Percentiles rank a stretch among this genome's conserved stretches.
phyloP scores from a whole-genome alignment of 2,113 vertebrate genomes.

The Oncorhynchus masou region DNA sequence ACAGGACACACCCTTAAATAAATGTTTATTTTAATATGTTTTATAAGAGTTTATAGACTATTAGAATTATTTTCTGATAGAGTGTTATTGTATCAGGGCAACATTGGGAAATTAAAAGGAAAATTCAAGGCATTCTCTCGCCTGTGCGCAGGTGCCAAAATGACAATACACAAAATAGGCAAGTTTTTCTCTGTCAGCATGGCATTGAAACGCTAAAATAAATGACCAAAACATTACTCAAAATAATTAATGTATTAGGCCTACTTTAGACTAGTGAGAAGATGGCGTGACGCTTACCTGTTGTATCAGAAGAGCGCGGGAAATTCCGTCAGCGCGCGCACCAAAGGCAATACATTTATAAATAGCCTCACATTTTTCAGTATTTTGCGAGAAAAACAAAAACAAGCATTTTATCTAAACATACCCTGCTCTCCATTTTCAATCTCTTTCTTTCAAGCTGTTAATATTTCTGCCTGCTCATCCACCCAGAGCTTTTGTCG shows the following conservation, averaged over 20 bases:
- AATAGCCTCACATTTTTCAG: constrained; percentile 5
- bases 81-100: constrained; percentile 24
- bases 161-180: constrained; percentile 28
- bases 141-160: neutral
- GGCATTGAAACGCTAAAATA: neutral
- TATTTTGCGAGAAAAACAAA: neutral
- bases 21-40: neutral
- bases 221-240: constrained; percentile 41
- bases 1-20: neutral
- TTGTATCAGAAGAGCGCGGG: constrained; percentile 62
- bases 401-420: constrained; percentile 2
- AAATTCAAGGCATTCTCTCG: constrained; percentile 58
- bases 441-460: constrained; percentile 35
- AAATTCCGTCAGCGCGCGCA: constrained; percentile 54
- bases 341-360: constrained; percentile 8
- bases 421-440: constrained; percentile 33
- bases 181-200: neutral
- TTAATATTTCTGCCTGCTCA: constrained; percentile 35
- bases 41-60: neutral
- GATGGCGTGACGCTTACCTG: constrained; percentile 62
- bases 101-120: constrained; percentile 16
- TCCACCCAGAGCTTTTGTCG: constrained; percentile 38
- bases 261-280: neutral
- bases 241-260: constrained; percentile 1
- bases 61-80: neutral